Base-by-base conservation (phyloP, 2,113 vertebrate genomes). In the Amia ocellicauda region DNA sequence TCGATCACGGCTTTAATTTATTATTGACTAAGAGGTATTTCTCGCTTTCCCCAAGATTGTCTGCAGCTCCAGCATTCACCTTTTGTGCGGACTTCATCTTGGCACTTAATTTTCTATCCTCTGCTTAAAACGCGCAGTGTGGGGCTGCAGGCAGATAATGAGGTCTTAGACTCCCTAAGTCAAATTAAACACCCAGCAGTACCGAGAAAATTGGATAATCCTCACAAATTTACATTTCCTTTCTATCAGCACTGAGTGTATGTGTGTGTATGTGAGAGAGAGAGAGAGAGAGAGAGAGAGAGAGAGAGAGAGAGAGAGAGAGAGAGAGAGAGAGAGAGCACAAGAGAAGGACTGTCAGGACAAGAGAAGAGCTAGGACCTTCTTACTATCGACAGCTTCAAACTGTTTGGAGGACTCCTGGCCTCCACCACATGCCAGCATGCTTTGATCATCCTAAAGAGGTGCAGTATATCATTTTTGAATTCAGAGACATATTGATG, bases 11-110 rank as follows among this genome's bases (percentile, higher is more conserved):
- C 24, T 56, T 20, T 56, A 58, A 64, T 64, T 36, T 31, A 57
- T 64, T 64, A 49, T 43, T 57, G 53, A 40, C 53, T 16, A 27
- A 64, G 16, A 49, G 22, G 31, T 42, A 49, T 40, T 3, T 3
- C 51, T 36, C 31, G 16, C 29, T 14, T 22, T 58, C 71, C 67
- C 67, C 61, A 61, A 52, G 50, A 67, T 60, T 49, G 41, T 52
- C 28, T 26, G 40, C 24, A 13, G n/a, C 62, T 57, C 24, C 8
- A 26, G n/a, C 13, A 64, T 55, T 56, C 53, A 64, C 52, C 62
- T 57, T 56, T 64, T 19, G 45, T 23, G 24, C 22, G 53, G 53
- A 57, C 53, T 55, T 47, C 53, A 57, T 55, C 62, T 56, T 43
- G 52, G 22, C 62, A 64, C 52, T 56, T 56, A 42, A 56, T 45